Percentiles rank a stretch among this genome's conserved stretches.
phyloP scores from a whole-genome alignment of 2,797 vertebrate genomes.

The Esox masquinongy region DNA sequence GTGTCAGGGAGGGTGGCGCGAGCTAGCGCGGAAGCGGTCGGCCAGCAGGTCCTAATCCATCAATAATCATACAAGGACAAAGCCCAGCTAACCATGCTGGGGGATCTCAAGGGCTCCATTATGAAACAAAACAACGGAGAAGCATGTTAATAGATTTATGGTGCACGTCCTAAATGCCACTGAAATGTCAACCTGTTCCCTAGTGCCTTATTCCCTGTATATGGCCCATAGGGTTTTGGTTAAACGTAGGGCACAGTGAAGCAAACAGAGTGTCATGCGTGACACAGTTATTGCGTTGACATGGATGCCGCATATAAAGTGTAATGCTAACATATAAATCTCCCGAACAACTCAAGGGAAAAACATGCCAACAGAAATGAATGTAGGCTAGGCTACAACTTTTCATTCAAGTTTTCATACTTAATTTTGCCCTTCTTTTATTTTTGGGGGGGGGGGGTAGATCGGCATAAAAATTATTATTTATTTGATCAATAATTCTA shows the following conservation, averaged over 20 bases:
- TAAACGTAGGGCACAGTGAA: too few species aligned
- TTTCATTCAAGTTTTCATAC: too few species aligned
- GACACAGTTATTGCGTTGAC: not conserved
- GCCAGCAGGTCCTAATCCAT: constrained; percentile 39
- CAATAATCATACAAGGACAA: constrained; percentile 48
- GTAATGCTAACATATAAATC: not conserved
- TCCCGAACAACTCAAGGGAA: not conserved
- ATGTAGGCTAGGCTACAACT: too few species aligned
- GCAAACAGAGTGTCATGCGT: too few species aligned
- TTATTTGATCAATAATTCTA: too few species aligned
- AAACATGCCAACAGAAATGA: too few species aligned
- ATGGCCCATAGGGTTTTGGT: not conserved
- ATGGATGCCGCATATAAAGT: not conserved
- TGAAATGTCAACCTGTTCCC: not conserved
- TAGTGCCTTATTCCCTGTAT: not conserved
- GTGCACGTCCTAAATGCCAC: not conserved
- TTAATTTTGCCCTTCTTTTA: too few species aligned
- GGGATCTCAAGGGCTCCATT: constrained; percentile 35
- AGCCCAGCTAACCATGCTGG: constrained; percentile 36
- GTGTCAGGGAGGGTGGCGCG: constrained; percentile 12
- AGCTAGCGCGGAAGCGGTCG: constrained; percentile 9
- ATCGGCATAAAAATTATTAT: too few species aligned
- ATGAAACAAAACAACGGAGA: constrained; percentile 34
- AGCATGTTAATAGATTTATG: constrained; percentile 34
- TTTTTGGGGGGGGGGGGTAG: too few species aligned